Evolutionary conservation across 1,140 invertebrate species (phyloP).

Genomic region (Lepidurus apus): DNA sequence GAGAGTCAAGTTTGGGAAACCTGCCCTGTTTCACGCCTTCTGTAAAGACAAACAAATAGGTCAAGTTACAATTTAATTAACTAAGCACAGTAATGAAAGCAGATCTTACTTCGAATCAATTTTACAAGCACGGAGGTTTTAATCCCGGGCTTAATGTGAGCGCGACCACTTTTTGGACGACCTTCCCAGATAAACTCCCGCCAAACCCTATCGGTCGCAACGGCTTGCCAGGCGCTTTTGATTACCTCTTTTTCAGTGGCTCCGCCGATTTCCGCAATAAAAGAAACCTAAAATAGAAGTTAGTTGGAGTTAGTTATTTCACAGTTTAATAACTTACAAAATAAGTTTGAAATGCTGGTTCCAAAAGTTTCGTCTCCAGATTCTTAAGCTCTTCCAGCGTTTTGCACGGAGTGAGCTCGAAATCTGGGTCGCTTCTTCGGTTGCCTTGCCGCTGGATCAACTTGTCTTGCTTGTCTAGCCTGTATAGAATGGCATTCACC

Average conservation of each 20-base stretch:
- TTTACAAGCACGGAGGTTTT: not conserved
- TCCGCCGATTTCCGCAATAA: not conserved
- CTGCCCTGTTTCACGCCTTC: constrained; percentile 3
- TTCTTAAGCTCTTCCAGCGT: not conserved
- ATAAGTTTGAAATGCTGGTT: not conserved
- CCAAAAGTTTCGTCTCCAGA: not conserved
- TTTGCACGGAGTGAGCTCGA: not conserved
- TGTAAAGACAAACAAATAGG: constrained; percentile 6
- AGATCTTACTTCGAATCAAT: not conserved
- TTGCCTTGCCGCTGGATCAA: no score
- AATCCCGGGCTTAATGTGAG: not conserved
- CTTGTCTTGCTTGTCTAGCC: no score
- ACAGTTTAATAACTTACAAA: not conserved
- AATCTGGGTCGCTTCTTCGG: no score
- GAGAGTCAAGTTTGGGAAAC: not conserved
- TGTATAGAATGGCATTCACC: no score
- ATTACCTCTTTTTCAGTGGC: not conserved
- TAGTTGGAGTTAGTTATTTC: not conserved
- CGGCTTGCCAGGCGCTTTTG: not conserved
- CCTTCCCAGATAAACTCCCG: not conserved
- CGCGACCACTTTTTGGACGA: not conserved
- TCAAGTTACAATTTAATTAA: not conserved
- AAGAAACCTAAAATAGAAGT: not conserved
- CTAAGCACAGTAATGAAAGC: not conserved
- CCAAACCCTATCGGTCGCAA: not conserved